These are phyloP conservation scores for Meiosimyza decipiens DNA, from an alignment of 2,888 invertebrate species.

Conservation along the genomic window DNA sequence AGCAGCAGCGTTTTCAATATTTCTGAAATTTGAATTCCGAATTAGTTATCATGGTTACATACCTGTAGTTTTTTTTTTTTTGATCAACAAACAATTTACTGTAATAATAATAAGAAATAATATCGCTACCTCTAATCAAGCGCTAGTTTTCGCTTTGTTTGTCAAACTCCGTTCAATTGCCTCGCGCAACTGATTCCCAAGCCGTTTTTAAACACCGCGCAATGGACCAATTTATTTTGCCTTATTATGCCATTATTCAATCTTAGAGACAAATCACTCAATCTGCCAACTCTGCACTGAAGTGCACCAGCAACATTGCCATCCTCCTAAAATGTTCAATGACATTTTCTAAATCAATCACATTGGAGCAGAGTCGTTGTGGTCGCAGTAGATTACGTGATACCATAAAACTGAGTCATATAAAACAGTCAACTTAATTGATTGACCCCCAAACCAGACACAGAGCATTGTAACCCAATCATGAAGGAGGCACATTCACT, in stretches of 20 bases:
- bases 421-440: slow-evolving; percentile 40
- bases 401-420: slow-evolving; percentile 9
- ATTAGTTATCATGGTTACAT: no score
- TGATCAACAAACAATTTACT: no score
- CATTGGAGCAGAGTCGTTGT: background rate
- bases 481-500: background rate
- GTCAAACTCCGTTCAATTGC: no score
- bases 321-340: slow-evolving; percentile 17
- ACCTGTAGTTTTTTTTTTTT: no score
- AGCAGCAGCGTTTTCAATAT: no score
- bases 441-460: slow-evolving; percentile 35
- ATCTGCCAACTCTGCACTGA: slow-evolving; percentile 33
- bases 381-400: background rate
- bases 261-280: slow-evolving; percentile 52
- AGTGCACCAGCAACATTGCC: background rate
- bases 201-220: background rate
- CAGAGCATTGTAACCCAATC: no score
- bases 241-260: slow-evolving; percentile 46
- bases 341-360: slow-evolving; percentile 43
- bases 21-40: no score
- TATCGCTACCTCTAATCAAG: no score
- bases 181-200: background rate
- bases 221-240: slow-evolving; percentile 39
- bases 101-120: no score
- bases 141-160: no score